A percentile compares a stretch with the other conserved stretches of the same genome.
Conservation (phyloP, 2,113 vertebrate species). For the Phodopus roborovskii region DNA sequence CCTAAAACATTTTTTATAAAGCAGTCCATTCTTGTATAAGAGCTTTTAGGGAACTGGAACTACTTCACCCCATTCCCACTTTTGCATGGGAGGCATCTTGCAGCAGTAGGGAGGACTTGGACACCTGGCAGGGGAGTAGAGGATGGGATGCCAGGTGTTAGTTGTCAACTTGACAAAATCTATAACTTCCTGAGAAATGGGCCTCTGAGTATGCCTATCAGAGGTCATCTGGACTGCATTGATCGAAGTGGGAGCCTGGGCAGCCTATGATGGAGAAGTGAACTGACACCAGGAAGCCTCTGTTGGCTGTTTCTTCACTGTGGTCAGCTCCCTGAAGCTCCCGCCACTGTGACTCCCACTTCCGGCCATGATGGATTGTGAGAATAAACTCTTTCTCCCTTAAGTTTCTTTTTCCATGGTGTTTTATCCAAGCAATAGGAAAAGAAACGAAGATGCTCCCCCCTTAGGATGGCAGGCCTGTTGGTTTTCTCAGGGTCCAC, state of each 20-base stretch:
- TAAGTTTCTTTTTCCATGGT: no score
- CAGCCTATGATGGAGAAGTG: background rate
- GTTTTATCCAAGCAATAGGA: background rate
- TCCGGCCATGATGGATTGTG: background rate
- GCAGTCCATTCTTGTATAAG: no score
- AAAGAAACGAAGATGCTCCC: background rate
- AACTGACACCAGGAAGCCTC: background rate
- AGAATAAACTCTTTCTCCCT: background rate
- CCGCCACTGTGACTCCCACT: background rate
- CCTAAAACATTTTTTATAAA: no score
- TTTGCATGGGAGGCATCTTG: no score
- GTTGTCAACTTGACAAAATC: no score
- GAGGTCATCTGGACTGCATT: background rate
- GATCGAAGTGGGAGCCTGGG: background rate
- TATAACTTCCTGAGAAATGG: background rate
- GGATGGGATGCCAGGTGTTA: no score
- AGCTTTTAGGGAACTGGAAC: no score
- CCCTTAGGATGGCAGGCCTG: background rate
- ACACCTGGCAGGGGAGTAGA: no score
- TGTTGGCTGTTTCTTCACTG: background rate
- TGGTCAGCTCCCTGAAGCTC: background rate
- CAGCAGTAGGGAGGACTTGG: no score
- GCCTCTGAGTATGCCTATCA: background rate
- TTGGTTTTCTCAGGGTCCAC: background rate
- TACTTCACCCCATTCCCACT: no score